Base-by-base conservation (phyloP, 2,888 invertebrate species). In the Tetanocera ferruginea region DNA sequence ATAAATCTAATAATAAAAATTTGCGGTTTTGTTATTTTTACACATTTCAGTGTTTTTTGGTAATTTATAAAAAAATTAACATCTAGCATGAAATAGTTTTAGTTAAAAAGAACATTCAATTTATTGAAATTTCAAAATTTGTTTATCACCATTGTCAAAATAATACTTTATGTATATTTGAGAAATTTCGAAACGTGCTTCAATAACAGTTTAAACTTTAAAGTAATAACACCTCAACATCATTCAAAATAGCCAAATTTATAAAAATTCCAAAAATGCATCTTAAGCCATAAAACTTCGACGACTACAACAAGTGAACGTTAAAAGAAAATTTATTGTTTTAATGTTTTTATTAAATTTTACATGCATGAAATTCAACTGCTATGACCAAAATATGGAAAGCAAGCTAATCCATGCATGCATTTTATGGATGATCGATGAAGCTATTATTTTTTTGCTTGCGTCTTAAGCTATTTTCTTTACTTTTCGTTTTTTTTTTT, bases 261-360 rank as follows among this genome's bases (percentile, higher is more conserved):
- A n/a, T n/a, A n/a, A n/a, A n/a, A n/a, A n/a, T n/a, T n/a, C n/a
- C n/a, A 43, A 43, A 43, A 43, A 43, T 11, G 2, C 43, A 43
- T 43, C 2, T 43, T 11, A 28, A 60, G 19, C 2, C 11, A 19
- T 23, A 60, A 28, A 23, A 28, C 25, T 60, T 60, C 4, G 19
- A 60, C 4, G 19, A 60, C 9, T 60, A 43, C 43, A 37, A 51
- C 17, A 28, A 69, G 49, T 6, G 23, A 23, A 28, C 69, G 28
- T 69, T 14, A 19, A 34, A 51, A 25, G 11, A 43, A 69, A 69
- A 69, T 69, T 69, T 69, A 69, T 69, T 69, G 69, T 69, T 51
- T 69, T 51, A 43, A 51, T 49, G 1, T 69, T 69, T 25, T 17
- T 69, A 51, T 69, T 11, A 6, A 43, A 11, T 11, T 43, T 43